These are phyloP conservation scores for Acestrorhynchus altus DNA, from an alignment of 2,797 vertebrate species.

Conservation along the genomic window DNA sequence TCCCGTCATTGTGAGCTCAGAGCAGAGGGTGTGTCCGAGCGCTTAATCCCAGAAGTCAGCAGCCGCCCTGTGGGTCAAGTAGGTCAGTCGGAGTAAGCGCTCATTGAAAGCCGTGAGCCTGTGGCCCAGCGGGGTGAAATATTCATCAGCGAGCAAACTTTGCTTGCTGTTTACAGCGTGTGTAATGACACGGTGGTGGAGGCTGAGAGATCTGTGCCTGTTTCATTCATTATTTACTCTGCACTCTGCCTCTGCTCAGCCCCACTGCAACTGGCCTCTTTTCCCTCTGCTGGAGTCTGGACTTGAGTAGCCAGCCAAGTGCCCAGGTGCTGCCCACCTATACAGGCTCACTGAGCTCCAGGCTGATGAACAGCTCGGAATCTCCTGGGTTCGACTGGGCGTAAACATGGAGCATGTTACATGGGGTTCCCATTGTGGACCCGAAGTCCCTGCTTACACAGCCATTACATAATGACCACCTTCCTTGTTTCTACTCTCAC, in stretches of 20 bases:
- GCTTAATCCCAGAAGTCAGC: conserved; percentile 56
- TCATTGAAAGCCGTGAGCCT: conserved; percentile 50
- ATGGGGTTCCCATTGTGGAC: no score
- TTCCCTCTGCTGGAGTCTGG: conserved; percentile 69
- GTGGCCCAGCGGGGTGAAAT: conserved; percentile 65
- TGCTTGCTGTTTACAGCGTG: conserved; percentile 56
- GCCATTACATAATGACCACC: no score
- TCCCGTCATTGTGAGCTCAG: background rate
- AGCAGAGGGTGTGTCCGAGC: conserved; percentile 65
- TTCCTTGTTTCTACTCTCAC: no score
- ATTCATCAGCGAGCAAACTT: conserved; percentile 68
- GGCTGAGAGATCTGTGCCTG: conserved; percentile 72
- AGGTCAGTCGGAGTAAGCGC: conserved; percentile 43
- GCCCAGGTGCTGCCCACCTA: conserved; percentile 2
- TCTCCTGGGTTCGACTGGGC: background rate
- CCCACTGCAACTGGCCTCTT: conserved; percentile 81
- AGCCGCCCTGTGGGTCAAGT: conserved; percentile 27
- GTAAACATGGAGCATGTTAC: background rate
- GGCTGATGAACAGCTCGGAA: background rate
- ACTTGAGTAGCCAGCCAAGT: conserved; percentile 54
- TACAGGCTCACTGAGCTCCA: conserved; percentile 11
- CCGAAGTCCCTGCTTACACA: no score
- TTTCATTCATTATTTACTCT: conserved; percentile 78
- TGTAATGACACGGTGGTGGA: conserved; percentile 61
- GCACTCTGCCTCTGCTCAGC: conserved; percentile 69